A percentile compares a stretch with the other conserved stretches of the same genome.
These are phyloP conservation scores for Phoenicopterus ruber DNA, from an alignment of 2,113 vertebrate species.

Conservation along the genomic window DNA sequence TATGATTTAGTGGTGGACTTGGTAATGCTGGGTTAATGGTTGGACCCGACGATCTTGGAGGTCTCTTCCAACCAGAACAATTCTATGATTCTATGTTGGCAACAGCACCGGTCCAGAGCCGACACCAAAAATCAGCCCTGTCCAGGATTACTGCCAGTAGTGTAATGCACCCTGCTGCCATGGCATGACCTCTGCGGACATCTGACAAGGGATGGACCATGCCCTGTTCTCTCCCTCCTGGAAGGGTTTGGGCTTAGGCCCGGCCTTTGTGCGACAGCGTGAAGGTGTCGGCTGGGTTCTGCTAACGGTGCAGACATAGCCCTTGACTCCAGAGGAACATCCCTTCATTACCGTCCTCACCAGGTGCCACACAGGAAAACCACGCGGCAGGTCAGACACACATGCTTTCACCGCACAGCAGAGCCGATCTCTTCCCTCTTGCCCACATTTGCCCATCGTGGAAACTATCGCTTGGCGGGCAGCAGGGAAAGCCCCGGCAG, in stretches of 20 bases:
- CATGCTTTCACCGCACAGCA: background rate
- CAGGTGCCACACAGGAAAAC: background rate
- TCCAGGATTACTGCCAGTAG: background rate
- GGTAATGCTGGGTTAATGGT: too few relatives aligned
- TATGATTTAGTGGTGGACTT: too few relatives aligned
- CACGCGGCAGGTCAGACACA: rapidly evolving
- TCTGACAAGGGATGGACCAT: background rate
- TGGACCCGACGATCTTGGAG: too few relatives aligned
- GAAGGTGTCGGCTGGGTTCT: background rate
- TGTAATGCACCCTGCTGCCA: background rate
- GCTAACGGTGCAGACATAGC: background rate
- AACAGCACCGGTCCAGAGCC: rapidly evolving
- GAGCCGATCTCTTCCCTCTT: background rate
- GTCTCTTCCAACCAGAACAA: too few relatives aligned
- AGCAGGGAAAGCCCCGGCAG: background rate
- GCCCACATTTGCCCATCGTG: background rate
- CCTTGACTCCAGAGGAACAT: background rate
- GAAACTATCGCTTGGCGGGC: background rate
- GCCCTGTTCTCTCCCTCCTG: background rate
- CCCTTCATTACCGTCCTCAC: background rate
- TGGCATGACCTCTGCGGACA: background rate
- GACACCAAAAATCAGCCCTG: background rate
- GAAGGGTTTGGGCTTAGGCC: background rate
- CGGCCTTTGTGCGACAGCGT: background rate
- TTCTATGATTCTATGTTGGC: too few relatives aligned